Base-by-base conservation (phyloP, 1,140 invertebrate genomes). In the Scaptodrosophila lebanonensis region DNA sequence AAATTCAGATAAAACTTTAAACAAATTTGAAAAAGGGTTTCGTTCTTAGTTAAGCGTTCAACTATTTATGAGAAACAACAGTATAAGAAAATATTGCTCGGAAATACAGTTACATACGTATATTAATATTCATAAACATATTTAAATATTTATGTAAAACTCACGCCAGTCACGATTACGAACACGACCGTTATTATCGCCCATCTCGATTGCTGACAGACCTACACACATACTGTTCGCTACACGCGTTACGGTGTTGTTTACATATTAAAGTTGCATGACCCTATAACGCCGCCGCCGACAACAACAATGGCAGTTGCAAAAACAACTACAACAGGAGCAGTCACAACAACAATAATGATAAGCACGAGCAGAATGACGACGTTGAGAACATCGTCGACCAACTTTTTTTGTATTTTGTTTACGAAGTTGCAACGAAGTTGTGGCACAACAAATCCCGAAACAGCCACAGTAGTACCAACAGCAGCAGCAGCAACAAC, bases 241-340 rank as follows among this genome's bases (percentile, higher is more conserved):
- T 33, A 33, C 32, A 33, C 3, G 32, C 32, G 8, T 9, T 11
- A 56, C 58, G 75, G 70, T 75, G 65, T 79, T 79, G 75, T 79
- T 79, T 79, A 79, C 75, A 82, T 66, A 79, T 79, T 82, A 79
- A 79, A 82, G 75, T 79, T 79, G 75, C 75, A 79, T 79, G 75
- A 79, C 75, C 75, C 75, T 68, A 33, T 13, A 13, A 33, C 12
- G 32, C 3, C 32, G 32, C 8, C 12, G 32, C 3, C 32, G 3
- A 33, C 32, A 13, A 33, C 32, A 9, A 33, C 32, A 13, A n/a
- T n/a, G 64, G 36, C 64, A 64, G 53, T 40, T 52, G 48, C 51
- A 42, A 18, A 52, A 44, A n/a, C 45, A 45, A 22, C 52, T 61
- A 15, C 43, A 62, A 29, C 20, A 33, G 15, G 33, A 59, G 16